Conservation (phyloP, 2,888 invertebrate genomes). For the Acleris sparsana region DNA sequence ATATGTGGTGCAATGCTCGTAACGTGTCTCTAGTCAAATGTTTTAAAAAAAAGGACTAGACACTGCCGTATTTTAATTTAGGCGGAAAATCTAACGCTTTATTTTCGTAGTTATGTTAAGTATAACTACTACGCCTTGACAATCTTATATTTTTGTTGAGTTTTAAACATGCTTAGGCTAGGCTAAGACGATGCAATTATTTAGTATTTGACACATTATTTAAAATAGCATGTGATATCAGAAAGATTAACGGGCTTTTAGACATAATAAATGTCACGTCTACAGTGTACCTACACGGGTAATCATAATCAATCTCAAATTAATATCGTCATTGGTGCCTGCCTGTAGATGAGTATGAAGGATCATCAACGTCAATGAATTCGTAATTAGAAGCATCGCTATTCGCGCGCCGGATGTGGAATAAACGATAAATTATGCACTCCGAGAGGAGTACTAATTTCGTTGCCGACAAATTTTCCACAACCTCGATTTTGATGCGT, state of each 20-base stretch:
- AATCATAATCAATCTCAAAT: constrained; percentile 40
- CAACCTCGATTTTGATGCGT: constrained; percentile 82
- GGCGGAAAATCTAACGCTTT: too few relatives aligned
- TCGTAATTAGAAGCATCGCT: constrained; percentile 73
- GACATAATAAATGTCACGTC: constrained; percentile 18
- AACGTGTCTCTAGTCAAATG: too few relatives aligned
- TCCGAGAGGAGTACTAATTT: constrained; percentile 78
- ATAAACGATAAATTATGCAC: constrained; percentile 80
- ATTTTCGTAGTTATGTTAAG: too few relatives aligned
- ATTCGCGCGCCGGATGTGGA: constrained; percentile 66
- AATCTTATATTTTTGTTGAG: too few relatives aligned
- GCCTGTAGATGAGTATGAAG: constrained; percentile 36
- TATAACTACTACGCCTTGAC: too few relatives aligned
- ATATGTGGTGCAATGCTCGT: too few relatives aligned
- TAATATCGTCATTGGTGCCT: constrained; percentile 38
- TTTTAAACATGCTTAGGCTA: too few relatives aligned
- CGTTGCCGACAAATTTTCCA: constrained; percentile 82
- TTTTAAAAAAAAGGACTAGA: too few relatives aligned
- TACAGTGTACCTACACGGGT: background rate
- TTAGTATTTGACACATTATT: background rate
- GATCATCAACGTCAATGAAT: constrained; percentile 71
- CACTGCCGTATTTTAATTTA: too few relatives aligned
- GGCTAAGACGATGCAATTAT: background rate
- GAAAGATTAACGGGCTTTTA: constrained; percentile 15
- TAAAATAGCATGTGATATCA: background rate